Evolutionary conservation across 2,888 invertebrate species (phyloP), one percentile per base, ranked within the genome.

Genomic region (Parnassius mnemosyne): DNA sequence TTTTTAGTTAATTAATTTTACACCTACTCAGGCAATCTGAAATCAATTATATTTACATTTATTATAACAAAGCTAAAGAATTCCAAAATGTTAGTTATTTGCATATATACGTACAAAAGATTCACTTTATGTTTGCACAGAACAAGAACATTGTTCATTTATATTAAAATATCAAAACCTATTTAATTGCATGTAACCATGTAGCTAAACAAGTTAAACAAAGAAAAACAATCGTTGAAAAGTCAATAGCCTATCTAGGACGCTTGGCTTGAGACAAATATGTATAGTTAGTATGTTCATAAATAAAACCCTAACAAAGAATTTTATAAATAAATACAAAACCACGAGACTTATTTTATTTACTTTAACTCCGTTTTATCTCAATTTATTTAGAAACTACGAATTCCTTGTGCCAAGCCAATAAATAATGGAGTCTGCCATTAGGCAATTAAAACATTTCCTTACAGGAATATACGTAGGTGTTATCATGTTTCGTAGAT

Each of bases 401-500:
- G 44, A 52, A 57, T 51, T 51, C 56, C 59, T 20, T 58, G 65
- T 68, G 73, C 80, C 80, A 83, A 84, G 80, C 78, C 73, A 74
- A 77, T 79, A 34, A 34, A 56, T 75, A 84, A 87, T 87, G 85
- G 87, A 87, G 87, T 84, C 86, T 73, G 81, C 79, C 80, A 79
- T 77, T 75, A 74, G 68, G 72, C 76, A 73, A 73, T 73, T 71
- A 71, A 60, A 64, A 65, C 51, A 63, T 55, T 59, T 52, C 16
- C 20, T 42, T 59, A 42, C 41, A 47, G 3, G 11, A 11, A 55
- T 13, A 60, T 64, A 70, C 67, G 57, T 69, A 61, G 52, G 1
- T 53, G 13, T 25, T 12, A 10, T 16, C 9, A 3, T 11, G n/a
- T 13, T 44, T 44, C 9, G 11, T 3, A 20, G 16, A 12, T 44